Base-by-base conservation (phyloP, 2,113 vertebrate species). In the Rhinolophus ferrumequinum region DNA sequence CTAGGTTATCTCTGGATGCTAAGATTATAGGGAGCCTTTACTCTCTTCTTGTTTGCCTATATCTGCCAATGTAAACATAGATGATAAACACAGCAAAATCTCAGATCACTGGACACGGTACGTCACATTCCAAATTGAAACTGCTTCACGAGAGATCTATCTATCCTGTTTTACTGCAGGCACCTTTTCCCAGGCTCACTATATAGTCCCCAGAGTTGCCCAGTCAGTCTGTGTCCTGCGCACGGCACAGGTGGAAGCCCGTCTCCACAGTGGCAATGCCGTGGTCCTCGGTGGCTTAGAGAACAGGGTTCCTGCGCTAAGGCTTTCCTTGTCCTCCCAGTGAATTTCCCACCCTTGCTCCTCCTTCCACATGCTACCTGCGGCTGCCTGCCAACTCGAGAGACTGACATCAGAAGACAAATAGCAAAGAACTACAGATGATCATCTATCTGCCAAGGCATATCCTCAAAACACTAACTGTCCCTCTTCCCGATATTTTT, bases 31-130 rank as follows among this genome's bases (percentile, higher is more conserved):
- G 69, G 8, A 19, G 73, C 62, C 83, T 80, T 56, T 70, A 54
- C 62, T 70, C 80, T 62, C 64, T 73, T 52, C 58, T 64, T 33
- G 2, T 90, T 88, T 90, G 54, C 58, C 81, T 83, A 1, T 83
- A 54, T 93, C 75, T 82, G 70, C 62, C 73, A 83, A 47, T 4
- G 8, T 54, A 90, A 90, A 77, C 56, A 85, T 19, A 69, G 44
- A 52, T 70, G 54, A 76, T 64, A 62, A 93, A 80, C 28, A 60
- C 8, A 69, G 33, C n/a, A 94, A 79, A 87, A 95, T 47, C 8
- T 70, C 73, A 24, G 21, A 67, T 44, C 62, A 22, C 38, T 22
- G 81, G 90, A 69, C 41, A 56, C 38, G 41, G 33, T 14, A 13
- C 0, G 2, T 77, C 56, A 89, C 21, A 47, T 28, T 79, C 69